Conservation (phyloP, 2,113 vertebrate species). For the Chaenogobius annularis region DNA sequence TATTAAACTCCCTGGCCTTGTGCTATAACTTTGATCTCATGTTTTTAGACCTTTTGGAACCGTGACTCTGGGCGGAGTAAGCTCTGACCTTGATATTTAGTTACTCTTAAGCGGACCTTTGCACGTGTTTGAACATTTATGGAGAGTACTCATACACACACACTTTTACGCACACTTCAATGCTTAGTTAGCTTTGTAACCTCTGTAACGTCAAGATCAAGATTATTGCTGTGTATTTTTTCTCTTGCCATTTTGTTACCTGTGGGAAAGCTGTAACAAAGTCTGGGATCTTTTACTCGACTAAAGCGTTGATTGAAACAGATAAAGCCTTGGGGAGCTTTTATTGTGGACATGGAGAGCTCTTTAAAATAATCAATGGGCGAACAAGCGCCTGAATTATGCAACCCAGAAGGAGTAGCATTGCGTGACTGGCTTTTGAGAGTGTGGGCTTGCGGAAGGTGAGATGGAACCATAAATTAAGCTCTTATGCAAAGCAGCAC, state of each 20-base stretch:
- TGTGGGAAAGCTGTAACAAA: slow-evolving; percentile 19
- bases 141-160: too few species aligned
- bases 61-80: too few species aligned
- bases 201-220: too few species aligned
- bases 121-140: too few species aligned
- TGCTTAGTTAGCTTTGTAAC: too few species aligned
- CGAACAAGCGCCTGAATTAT: slow-evolving; percentile 26
- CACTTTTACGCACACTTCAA: too few species aligned
- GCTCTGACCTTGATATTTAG: too few species aligned
- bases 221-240: too few species aligned
- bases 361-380: slow-evolving; percentile 28
- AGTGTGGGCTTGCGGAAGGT: slow-evolving; percentile 17
- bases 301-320: slow-evolving; percentile 17
- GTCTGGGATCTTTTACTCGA: slow-evolving; percentile 14
- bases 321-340: neutral
- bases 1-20: too few species aligned
- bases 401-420: neutral
- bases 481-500: slow-evolving; percentile 27
- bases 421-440: slow-evolving; percentile 18
- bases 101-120: too few species aligned
- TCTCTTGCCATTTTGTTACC: slow-evolving; percentile 15
- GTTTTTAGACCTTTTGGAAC: neutral
- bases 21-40: too few species aligned
- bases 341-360: neutral
- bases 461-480: slow-evolving; percentile 22